Evolutionary conservation across 2,888 invertebrate genomes (phyloP).

Genomic region (Liopterus haemorrhoidalis): DNA sequence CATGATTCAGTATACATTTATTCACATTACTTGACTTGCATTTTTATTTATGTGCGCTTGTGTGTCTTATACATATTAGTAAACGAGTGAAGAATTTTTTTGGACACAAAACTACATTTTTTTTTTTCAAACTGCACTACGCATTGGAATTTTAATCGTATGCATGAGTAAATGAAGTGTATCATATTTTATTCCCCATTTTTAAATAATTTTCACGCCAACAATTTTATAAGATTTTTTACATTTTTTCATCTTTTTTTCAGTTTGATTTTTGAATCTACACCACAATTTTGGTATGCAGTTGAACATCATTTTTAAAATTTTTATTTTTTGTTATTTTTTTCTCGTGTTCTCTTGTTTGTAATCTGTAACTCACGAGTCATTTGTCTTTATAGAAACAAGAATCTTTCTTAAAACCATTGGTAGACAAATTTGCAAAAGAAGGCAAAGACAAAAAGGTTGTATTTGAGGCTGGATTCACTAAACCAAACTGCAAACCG

Average conservation of each 20-base stretch:
- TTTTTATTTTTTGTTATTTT: constrained; percentile 25
- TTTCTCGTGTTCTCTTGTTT: constrained; percentile 19
- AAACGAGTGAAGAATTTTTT: no score
- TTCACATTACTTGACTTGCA: no score
- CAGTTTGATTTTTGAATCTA: constrained; percentile 39
- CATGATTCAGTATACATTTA: no score
- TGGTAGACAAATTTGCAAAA: constrained; percentile 89
- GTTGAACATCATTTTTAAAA: constrained; percentile 19
- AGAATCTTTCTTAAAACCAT: constrained; percentile 88
- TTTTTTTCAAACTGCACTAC: no score
- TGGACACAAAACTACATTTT: no score
- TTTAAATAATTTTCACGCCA: no score
- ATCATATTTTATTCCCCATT: no score
- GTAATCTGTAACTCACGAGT: constrained; percentile 17
- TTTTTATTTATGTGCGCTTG: no score
- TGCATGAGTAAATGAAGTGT: no score
- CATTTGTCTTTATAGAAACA: constrained; percentile 64
- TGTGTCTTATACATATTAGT: no score
- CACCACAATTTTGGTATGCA: constrained; percentile 38
- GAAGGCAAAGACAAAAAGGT: constrained; percentile 96
- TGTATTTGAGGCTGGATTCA: constrained; percentile 88
- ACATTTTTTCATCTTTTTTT: constrained; percentile 35
- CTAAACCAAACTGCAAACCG: constrained; percentile 91
- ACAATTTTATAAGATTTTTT: constrained; percentile 34
- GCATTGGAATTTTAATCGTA: no score